Evolutionary conservation across 2,113 vertebrate species (phyloP), one percentile per base, ranked within the genome.

Genomic region (Campylomormyrus numenius): DNA sequence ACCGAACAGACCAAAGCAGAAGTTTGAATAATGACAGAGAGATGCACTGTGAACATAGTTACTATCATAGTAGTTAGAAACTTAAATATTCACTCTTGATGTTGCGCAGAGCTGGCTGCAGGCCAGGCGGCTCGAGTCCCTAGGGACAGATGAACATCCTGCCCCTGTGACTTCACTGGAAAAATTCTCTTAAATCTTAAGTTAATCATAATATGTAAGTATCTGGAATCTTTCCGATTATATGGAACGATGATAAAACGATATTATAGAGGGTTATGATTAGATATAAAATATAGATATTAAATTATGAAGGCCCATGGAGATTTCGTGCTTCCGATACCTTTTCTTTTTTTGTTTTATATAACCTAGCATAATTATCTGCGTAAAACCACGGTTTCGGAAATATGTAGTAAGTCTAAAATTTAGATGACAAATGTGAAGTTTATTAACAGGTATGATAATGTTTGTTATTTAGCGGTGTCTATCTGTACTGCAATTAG

Each of bases 61-160:
- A 98, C 96, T 97, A 97, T 97, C 96, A 96, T 96, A 96, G 96
- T 96, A 96, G 97, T 98, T 98, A 98, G 97, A 97, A 98, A 98
- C 98, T 98, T 97, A 97, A 97, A 98, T 98, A 97, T 98, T 98
- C 97, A 97, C 96, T 97, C 97, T 97, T 98, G 98, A 99, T 97
- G 97, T 97, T 98, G 96, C 96, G 96, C 96, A 98, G 97, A 96
- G 93, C 95, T 98, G 98, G 97, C 96, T 0, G 88, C 39, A 91
- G 95, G 96, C 97, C 97, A 98, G 92, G 91, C 86, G 92, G 62
- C 91, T 91, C 80, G 6, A 87, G 94, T 94, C 97, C 96, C 96
- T 87, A 35, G 96, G 96, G 96, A 95, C 94, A 93, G 92, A 94
- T 93, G 94, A 93, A 91, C 95, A 95, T 96, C 96, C 93, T 95